phyloP scores from a whole-genome alignment of 1,140 invertebrate genomes.

The Vanessa atalanta region DNA sequence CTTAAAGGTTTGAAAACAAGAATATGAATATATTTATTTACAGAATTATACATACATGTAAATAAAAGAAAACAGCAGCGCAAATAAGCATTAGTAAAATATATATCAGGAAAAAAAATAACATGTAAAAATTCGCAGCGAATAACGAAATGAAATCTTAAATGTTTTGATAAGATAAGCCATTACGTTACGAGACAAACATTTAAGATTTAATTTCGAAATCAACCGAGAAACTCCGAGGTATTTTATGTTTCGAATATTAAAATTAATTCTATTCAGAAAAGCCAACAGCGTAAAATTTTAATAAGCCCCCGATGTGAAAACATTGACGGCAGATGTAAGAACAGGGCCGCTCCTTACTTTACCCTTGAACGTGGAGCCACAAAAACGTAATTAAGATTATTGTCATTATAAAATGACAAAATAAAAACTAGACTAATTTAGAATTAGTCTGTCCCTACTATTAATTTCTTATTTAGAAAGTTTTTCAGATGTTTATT shows the following conservation, averaged over 20 bases:
- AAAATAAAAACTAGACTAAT: background rate
- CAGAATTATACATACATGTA: no score
- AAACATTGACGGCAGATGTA: conserved; percentile 54
- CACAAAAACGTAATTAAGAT: conserved; percentile 41
- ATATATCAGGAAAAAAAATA: no score
- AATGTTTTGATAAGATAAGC: conserved; percentile 7
- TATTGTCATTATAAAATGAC: background rate
- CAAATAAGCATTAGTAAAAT: no score
- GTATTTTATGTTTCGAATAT: conserved; percentile 37
- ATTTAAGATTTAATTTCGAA: conserved; percentile 32
- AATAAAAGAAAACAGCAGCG: no score
- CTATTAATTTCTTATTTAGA: no score
- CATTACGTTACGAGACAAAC: conserved; percentile 17
- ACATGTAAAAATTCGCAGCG: background rate
- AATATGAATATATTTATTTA: no score
- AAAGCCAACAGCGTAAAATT: conserved; percentile 48
- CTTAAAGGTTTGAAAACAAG: no score
- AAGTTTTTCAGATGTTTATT: no score
- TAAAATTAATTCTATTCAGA: conserved; percentile 47
- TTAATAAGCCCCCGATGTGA: conserved; percentile 48
- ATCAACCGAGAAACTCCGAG: conserved; percentile 33
- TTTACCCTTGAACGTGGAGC: conserved; percentile 39
- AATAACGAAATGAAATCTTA: background rate
- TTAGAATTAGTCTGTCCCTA: no score
- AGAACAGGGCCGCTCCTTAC: conserved; percentile 39